A percentile compares a stretch with the other conserved stretches of the same genome.
Evolutionary conservation across 2,113 vertebrate genomes (phyloP).

Genomic region (Rana temporaria): DNA sequence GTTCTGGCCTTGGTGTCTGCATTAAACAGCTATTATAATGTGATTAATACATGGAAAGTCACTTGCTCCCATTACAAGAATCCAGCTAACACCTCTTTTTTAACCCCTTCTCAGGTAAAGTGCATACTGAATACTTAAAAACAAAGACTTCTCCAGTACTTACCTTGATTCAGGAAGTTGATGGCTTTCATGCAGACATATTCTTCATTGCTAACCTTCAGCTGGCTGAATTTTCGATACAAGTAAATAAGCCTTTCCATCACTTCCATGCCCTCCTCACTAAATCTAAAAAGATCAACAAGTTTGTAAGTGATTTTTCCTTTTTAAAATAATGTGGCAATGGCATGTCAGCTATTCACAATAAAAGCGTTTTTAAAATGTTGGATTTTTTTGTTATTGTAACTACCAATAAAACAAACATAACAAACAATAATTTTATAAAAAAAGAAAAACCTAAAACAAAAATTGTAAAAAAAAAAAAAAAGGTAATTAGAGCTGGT

Average conservation of each 20-base stretch:
- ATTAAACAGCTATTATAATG: slow-evolving; percentile 66
- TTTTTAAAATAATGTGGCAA: no score
- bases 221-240: slow-evolving; percentile 93
- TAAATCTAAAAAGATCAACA: slow-evolving; percentile 76
- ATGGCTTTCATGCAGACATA: slow-evolving; percentile 98
- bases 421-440: no score
- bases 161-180: slow-evolving; percentile 99
- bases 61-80: slow-evolving; percentile 52
- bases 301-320: neutral
- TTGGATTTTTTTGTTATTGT: no score
- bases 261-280: slow-evolving; percentile 98
- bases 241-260: slow-evolving; percentile 97
- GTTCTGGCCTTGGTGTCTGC: slow-evolving; percentile 63
- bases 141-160: neutral
- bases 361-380: no score
- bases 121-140: neutral
- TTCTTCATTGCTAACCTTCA: slow-evolving; percentile 98
- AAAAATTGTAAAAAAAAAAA: no score
- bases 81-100: neutral
- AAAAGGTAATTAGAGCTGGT: no score
- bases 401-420: no score
- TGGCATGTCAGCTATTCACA: no score
- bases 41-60: slow-evolving; percentile 62
- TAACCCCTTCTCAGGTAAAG: neutral
- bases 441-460: no score